Percentiles rank a stretch among this genome's conserved stretches.
Conservation (phyloP, 2,797 vertebrate species). For the Neosilurus hyrtlii region DNA sequence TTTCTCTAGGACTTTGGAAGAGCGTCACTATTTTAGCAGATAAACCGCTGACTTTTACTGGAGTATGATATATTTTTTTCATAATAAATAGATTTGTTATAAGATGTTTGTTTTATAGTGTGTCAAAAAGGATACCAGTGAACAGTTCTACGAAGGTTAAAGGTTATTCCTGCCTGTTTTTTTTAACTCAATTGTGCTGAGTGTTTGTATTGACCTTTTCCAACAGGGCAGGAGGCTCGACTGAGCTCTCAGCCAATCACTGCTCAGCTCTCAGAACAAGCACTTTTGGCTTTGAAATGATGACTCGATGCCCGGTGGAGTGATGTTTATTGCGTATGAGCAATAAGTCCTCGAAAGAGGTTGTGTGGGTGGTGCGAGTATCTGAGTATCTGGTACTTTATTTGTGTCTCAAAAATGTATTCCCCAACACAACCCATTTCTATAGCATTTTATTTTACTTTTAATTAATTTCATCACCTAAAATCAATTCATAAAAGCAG, state of each 20-base stretch:
- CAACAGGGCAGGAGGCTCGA: conserved; percentile 16
- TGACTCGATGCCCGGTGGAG: conserved; percentile 3
- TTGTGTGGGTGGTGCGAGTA: neutral
- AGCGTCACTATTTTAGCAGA: neutral
- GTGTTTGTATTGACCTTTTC: neutral
- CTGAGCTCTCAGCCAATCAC: conserved; percentile 56
- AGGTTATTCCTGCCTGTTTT: neutral
- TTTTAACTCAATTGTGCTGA: neutral
- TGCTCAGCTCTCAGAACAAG: conserved; percentile 9
- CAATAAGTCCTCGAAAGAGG: neutral
- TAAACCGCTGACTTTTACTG: neutral
- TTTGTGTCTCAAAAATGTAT: neutral
- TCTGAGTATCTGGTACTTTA: neutral
- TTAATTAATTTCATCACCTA: neutral
- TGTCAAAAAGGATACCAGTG: neutral
- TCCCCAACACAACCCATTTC: neutral
- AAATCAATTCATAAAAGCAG: neutral
- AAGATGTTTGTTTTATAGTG: neutral
- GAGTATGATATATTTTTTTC: neutral
- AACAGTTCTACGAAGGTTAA: neutral
- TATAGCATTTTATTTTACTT: neutral
- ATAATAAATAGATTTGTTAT: neutral
- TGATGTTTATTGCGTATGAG: conserved; percentile 13
- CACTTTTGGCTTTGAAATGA: neutral
- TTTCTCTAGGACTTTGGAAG: neutral